These are phyloP conservation scores for Bolborhynchus lineola DNA, from an alignment of 2,113 vertebrate genomes.

Conservation along the genomic window DNA sequence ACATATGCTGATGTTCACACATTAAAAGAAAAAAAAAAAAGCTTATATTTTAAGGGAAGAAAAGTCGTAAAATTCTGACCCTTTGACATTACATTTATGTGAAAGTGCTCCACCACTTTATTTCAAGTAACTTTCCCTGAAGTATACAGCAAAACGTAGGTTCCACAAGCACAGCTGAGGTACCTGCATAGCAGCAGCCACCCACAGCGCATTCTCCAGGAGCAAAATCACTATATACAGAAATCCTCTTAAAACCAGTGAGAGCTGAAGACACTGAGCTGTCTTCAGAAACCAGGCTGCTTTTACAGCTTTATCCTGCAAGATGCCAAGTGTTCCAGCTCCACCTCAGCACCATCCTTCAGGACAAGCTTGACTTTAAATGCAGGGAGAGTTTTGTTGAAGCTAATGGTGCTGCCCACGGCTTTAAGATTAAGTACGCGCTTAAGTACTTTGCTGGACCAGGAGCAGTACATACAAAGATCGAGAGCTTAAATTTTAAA, in stretches of 20 bases:
- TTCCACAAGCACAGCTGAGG: not conserved
- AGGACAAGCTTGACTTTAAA: constrained; percentile 32
- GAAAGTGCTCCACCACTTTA: not conserved
- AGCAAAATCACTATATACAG: not conserved
- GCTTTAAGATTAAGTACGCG: constrained; percentile 14
- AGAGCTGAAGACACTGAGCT: constrained; percentile 11
- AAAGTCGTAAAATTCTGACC: not conserved
- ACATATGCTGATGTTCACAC: not conserved
- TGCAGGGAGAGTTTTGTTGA: not conserved
- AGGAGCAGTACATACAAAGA: not conserved
- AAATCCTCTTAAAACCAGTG: constrained; percentile 14
- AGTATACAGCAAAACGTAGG: not conserved
- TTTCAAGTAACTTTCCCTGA: not conserved
- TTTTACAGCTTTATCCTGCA: constrained; percentile 22
- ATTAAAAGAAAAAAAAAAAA: not conserved
- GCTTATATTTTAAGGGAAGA: not conserved
- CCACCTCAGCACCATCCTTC: constrained; percentile 2
- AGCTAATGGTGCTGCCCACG: not conserved
- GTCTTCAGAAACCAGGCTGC: constrained; percentile 18
- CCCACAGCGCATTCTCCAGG: not conserved
- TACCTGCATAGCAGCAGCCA: not conserved
- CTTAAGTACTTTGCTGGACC: constrained; percentile 1
- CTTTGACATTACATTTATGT: not conserved
- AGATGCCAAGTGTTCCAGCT: not conserved
- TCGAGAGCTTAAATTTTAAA: not conserved